Evolutionary conservation across 2,113 vertebrate species (phyloP).

Genomic region (Leuciscus idus): DNA sequence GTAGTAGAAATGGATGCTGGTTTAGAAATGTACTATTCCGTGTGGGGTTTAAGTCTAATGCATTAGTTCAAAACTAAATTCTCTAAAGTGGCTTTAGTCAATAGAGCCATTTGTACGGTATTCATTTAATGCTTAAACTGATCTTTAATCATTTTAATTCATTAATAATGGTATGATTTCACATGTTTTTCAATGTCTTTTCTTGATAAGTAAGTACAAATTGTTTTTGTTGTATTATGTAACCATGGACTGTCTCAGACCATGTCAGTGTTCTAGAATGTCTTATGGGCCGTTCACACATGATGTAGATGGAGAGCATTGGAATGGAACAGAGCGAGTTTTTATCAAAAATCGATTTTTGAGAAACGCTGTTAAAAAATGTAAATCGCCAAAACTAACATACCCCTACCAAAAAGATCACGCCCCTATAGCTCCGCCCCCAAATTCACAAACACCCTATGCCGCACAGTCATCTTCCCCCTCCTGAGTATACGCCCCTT

Average conservation of each 20-base stretch:
- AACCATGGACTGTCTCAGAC: background rate
- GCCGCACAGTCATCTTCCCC: too few species aligned
- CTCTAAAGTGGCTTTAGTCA: constrained; percentile 25
- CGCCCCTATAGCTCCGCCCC: too few species aligned
- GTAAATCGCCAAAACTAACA: too few species aligned
- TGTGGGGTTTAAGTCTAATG: constrained; percentile 23
- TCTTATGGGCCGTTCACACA: background rate
- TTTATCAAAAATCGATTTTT: background rate
- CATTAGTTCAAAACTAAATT: constrained; percentile 26
- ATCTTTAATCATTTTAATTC: background rate
- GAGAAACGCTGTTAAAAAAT: too few species aligned
- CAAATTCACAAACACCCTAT: too few species aligned
- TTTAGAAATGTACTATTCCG: constrained; percentile 9
- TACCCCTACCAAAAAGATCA: too few species aligned
- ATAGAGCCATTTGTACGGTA: constrained; percentile 3
- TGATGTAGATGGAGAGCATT: background rate
- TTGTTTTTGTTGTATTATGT: background rate
- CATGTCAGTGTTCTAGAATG: constrained; percentile 8
- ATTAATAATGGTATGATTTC: constrained; percentile 23
- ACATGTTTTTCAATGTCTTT: background rate
- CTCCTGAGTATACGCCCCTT: too few species aligned
- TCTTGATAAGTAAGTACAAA: background rate
- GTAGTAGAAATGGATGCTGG: constrained; percentile 26
- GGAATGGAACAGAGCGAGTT: background rate
- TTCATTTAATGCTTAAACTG: constrained; percentile 12